Conservation (phyloP, 2,113 vertebrate genomes). For the Damaliscus lunatus region DNA sequence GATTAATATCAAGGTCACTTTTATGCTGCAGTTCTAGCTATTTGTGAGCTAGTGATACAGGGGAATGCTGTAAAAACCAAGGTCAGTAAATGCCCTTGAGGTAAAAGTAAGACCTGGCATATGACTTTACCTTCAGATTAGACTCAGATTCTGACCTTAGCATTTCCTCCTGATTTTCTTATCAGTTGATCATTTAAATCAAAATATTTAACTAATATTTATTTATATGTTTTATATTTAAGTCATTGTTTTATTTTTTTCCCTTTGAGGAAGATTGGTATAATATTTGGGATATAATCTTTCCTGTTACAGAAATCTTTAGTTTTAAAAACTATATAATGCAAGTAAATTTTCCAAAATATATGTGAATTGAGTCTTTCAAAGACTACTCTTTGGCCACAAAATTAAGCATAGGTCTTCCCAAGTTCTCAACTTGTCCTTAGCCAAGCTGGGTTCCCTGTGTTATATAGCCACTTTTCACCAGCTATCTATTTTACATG, state of each 20-base stretch:
- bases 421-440: not conserved
- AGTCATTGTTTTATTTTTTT: not conserved
- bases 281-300: not conserved
- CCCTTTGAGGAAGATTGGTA: not conserved
- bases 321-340: not conserved
- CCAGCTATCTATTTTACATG: not conserved
- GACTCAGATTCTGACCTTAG: not conserved
- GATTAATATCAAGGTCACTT: not conserved
- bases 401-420: not conserved
- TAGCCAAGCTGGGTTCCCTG: not conserved
- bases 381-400: not conserved
- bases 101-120: not conserved
- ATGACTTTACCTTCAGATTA: not conserved
- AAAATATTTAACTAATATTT: not conserved
- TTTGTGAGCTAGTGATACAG: not conserved
- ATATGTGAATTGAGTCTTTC: not conserved
- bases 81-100: not conserved
- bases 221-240: not conserved
- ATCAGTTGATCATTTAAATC: not conserved
- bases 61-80: not conserved
- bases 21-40: not conserved
- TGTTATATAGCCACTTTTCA: not conserved
- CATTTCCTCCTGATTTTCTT: not conserved
- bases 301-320: not conserved
- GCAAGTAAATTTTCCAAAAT: not conserved